phyloP scores from a whole-genome alignment of 2,797 vertebrate genomes.

The Phyllotis vaccarum region DNA sequence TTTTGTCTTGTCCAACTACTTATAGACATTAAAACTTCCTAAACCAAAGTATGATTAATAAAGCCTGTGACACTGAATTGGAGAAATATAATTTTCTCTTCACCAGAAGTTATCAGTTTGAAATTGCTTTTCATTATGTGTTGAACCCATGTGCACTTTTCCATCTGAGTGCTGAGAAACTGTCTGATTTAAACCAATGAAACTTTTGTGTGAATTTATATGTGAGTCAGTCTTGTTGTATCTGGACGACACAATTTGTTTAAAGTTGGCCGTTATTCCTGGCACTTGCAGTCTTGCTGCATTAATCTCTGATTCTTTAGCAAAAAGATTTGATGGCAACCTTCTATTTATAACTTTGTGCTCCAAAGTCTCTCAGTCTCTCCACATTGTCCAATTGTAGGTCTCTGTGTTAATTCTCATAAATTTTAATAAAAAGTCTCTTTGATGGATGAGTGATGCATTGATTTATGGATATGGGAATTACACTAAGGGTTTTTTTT shows the following conservation, averaged over 20 bases:
- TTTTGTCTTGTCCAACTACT: neutral
- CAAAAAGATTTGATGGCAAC: neutral
- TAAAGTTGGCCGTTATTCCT: neutral
- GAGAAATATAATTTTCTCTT: neutral
- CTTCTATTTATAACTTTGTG: neutral
- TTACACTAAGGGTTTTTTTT: neutral
- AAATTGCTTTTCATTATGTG: neutral
- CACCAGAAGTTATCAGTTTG: neutral
- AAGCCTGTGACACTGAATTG: neutral
- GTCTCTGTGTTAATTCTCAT: neutral
- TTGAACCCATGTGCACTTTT: neutral
- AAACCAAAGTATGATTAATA: neutral
- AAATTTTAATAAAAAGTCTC: neutral
- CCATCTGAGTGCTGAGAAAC: neutral
- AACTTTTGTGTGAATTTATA: neutral
- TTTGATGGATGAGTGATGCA: neutral
- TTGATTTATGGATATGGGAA: neutral
- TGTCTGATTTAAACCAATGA: neutral
- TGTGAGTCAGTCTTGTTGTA: neutral
- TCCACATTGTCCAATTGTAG: neutral
- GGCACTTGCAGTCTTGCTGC: neutral
- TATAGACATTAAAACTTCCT: neutral
- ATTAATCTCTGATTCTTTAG: neutral
- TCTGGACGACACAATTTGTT: neutral
- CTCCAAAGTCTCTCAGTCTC: neutral